Percentiles rank a stretch among this genome's conserved stretches.
Evolutionary conservation across 2,797 vertebrate species (phyloP).

Genomic region (Artibeus jamaicensis): DNA sequence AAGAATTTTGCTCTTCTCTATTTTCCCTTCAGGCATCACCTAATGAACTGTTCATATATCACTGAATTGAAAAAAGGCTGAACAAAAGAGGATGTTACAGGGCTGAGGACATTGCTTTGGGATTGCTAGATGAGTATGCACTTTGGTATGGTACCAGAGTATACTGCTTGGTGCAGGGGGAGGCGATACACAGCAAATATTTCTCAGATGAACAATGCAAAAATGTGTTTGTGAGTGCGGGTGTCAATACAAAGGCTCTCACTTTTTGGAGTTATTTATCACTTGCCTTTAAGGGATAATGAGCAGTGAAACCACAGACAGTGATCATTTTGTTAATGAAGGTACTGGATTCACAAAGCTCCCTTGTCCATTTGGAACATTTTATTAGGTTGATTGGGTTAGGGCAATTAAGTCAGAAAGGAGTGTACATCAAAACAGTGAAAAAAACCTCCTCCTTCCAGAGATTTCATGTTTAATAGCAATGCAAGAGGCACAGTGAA

Average conservation of each 20-base stretch:
- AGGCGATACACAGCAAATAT: neutral
- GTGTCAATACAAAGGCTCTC: neutral
- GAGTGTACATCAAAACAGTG: constrained; percentile 48
- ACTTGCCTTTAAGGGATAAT: constrained; percentile 49
- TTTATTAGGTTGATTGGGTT: constrained; percentile 54
- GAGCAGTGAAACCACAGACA: neutral
- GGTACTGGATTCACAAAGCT: neutral
- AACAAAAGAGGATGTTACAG: constrained; percentile 64
- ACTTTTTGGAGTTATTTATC: constrained; percentile 13
- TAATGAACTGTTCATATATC: constrained; percentile 12
- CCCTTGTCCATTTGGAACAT: constrained; percentile 54
- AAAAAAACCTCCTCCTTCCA: constrained; percentile 51
- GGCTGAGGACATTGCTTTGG: constrained; percentile 54
- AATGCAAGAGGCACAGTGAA: neutral
- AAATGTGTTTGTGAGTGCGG: neutral
- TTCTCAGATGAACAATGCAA: neutral
- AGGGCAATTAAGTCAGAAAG: constrained; percentile 68
- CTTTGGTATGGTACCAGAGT: neutral
- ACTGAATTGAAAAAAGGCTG: constrained; percentile 64
- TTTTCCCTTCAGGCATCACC: constrained; percentile 38
- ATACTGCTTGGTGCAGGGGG: neutral
- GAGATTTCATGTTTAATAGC: constrained; percentile 64
- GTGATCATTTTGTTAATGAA: neutral
- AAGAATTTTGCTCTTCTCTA: constrained; percentile 31
- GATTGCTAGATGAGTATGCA: constrained; percentile 53